Evolutionary conservation across 2,888 invertebrate genomes (phyloP).

Genomic region (Oligia fasciuncula): DNA sequence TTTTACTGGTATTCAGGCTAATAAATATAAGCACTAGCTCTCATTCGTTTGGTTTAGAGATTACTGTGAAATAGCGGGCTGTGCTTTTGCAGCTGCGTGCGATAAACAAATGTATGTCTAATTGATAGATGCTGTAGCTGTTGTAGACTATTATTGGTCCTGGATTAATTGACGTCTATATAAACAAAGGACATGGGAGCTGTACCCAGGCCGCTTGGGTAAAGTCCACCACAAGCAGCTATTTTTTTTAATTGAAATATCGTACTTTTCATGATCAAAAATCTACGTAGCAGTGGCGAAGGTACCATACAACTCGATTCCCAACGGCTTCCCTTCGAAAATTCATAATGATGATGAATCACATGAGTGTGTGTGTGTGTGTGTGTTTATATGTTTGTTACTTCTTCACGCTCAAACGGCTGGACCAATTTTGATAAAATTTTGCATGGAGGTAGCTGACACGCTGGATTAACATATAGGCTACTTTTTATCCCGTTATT

Average conservation of each 20-base stretch:
- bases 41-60: constrained; percentile 19
- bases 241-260: neutral
- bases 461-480: too few relatives aligned
- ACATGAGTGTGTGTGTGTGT: too few relatives aligned
- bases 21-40: constrained; percentile 38
- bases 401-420: too few relatives aligned
- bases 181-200: neutral
- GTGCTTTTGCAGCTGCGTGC: neutral
- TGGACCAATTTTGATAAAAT: too few relatives aligned
- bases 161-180: neutral
- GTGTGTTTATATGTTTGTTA: too few relatives aligned
- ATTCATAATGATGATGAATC: too few relatives aligned
- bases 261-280: neutral
- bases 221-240: neutral
- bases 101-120: neutral
- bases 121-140: neutral
- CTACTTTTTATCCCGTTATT: too few relatives aligned
- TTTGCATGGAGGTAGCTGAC: too few relatives aligned
- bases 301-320: too few relatives aligned
- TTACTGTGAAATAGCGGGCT: neutral
- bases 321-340: too few relatives aligned
- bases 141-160: neutral
- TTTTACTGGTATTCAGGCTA: constrained; percentile 25
- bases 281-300: neutral
- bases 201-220: too few relatives aligned